Conservation (phyloP, 2,888 invertebrate species). For the Taenaris catops region DNA sequence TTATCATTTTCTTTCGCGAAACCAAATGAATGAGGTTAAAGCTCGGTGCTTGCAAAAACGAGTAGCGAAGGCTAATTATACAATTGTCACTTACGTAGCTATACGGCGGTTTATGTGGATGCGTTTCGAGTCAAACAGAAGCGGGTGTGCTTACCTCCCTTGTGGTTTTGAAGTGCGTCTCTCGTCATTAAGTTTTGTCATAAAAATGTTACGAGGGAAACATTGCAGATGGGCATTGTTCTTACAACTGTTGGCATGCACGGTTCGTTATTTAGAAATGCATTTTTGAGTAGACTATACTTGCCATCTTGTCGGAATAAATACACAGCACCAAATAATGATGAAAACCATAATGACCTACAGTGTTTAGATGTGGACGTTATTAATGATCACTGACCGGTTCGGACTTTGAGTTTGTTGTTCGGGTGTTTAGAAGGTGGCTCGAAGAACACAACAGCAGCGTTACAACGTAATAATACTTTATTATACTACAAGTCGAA, state of each 20-base stretch:
- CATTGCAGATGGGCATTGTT: constrained; percentile 22
- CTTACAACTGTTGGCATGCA: constrained; percentile 19
- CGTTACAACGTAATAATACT: no score
- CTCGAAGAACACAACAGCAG: no score
- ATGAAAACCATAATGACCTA: no score
- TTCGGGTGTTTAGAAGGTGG: no score
- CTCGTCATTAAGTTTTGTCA: constrained; percentile 23
- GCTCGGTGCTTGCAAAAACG: background rate
- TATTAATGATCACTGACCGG: no score
- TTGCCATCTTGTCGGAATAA: no score
- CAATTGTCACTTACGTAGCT: constrained; percentile 14
- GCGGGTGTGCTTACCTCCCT: constrained; percentile 18
- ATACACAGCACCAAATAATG: no score
- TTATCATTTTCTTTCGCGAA: no score
- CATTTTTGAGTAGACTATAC: no score
- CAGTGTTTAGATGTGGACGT: no score
- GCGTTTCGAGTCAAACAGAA: constrained; percentile 16
- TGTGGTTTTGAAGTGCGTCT: constrained; percentile 20
- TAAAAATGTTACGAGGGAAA: constrained; percentile 24
- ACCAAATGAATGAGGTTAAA: constrained; percentile 10
- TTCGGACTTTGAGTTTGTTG: no score
- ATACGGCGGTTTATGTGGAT: constrained; percentile 4
- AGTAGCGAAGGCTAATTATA: constrained; percentile 13
- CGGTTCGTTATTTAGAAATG: constrained; percentile 16
- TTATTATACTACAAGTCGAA: no score